Conservation (phyloP, 2,113 vertebrate genomes). For the Sylvilagus bachmani region DNA sequence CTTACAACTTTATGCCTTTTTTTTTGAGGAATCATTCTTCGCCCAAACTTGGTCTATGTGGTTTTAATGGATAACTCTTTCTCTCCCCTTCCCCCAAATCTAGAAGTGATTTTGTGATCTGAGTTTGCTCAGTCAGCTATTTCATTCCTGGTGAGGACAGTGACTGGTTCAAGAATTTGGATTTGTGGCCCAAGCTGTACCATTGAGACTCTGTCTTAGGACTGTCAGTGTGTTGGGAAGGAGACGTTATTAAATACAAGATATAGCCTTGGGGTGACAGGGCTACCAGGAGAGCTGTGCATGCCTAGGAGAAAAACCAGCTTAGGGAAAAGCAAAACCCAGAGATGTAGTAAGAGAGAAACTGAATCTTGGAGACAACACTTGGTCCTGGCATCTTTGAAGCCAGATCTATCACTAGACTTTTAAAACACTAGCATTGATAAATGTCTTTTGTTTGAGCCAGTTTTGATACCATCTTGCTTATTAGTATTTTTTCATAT, state of each 20-base stretch:
- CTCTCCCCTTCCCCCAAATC: neutral
- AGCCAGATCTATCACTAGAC: neutral
- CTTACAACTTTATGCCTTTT: neutral
- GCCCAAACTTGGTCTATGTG: neutral
- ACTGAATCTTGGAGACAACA: neutral
- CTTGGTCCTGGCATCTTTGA: neutral
- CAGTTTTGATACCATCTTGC: too few relatives aligned
- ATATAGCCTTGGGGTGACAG: neutral
- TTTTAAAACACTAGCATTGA: neutral
- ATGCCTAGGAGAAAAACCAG: neutral
- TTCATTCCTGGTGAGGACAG: neutral
- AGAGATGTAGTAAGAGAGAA: neutral
- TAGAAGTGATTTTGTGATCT: neutral
- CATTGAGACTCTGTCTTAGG: neutral
- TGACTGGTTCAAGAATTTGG: neutral
- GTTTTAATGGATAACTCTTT: constrained; percentile 1
- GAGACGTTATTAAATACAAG: neutral
- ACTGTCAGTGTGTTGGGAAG: neutral
- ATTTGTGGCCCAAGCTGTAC: neutral
- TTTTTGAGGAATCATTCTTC: neutral
- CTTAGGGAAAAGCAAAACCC: neutral
- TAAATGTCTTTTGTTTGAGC: neutral
- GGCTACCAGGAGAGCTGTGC: too few relatives aligned
- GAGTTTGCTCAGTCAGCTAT: neutral
- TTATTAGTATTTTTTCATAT: too few relatives aligned